Evolutionary conservation across 2,113 vertebrate genomes (phyloP).

Genomic region (Raja brachyura): DNA sequence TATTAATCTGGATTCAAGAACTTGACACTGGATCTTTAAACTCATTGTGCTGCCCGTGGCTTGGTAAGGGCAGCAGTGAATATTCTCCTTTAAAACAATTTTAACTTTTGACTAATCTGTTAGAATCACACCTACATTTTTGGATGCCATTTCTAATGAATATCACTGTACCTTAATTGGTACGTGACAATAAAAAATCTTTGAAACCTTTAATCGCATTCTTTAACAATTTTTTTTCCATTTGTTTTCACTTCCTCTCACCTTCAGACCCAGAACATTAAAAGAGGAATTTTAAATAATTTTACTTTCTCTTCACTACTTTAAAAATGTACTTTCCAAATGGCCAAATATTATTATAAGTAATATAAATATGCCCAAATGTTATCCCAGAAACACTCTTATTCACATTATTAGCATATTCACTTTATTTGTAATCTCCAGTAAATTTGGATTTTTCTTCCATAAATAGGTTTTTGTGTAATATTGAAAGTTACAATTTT

Average conservation of each 20-base stretch:
- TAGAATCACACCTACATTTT: neutral
- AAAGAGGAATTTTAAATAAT: conserved; percentile 1
- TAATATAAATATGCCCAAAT: neutral
- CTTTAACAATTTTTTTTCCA: neutral
- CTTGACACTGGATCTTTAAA: neutral
- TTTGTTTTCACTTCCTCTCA: conserved; percentile 14
- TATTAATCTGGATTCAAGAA: neutral
- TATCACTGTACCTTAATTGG: too few relatives aligned
- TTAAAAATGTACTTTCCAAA: neutral
- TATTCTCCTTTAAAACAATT: neutral
- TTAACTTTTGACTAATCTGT: neutral
- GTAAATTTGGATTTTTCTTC: neutral
- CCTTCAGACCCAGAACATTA: neutral
- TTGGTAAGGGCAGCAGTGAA: too few relatives aligned
- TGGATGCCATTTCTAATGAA: neutral
- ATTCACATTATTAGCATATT: neutral
- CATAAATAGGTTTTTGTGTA: neutral
- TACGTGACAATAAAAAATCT: too few relatives aligned
- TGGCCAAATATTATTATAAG: neutral
- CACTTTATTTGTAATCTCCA: neutral
- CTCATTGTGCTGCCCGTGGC: neutral
- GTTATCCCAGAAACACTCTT: neutral
- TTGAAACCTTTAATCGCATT: neutral
- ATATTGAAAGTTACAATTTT: conserved; percentile 19
- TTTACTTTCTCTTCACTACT: neutral